Conservation (phyloP, 2,797 vertebrate species). For the Phrynocephalus guinanensis region DNA sequence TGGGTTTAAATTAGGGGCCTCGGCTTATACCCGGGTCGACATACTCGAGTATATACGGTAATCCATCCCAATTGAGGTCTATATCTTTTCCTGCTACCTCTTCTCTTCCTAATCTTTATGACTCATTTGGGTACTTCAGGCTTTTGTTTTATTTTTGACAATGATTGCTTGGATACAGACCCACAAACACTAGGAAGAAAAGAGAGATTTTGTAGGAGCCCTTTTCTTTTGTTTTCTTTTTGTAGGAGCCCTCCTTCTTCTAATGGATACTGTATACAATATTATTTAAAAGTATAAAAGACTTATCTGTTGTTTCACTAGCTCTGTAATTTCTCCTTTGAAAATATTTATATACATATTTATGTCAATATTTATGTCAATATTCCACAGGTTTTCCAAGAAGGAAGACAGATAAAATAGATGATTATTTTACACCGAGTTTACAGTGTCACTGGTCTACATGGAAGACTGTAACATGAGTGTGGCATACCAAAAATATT, state of each 20-base stretch:
- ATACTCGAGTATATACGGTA: too few species aligned
- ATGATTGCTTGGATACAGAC: background rate
- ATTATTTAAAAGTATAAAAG: constrained; percentile 43
- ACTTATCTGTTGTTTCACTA: constrained; percentile 31
- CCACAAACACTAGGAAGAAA: background rate
- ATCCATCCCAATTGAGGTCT: too few species aligned
- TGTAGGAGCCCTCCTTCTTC: background rate
- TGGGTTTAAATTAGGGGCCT: too few species aligned
- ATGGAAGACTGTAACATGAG: background rate
- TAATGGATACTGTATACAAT: constrained; percentile 38
- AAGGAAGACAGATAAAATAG: background rate
- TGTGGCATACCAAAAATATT: background rate
- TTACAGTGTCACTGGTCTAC: background rate
- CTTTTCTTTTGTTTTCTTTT: constrained; percentile 7
- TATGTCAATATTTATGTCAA: background rate
- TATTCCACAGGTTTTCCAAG: background rate
- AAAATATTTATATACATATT: constrained; percentile 7
- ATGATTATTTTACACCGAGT: constrained; percentile 16
- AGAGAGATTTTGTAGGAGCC: background rate
- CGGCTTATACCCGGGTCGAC: too few species aligned
- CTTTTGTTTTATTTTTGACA: too few species aligned
- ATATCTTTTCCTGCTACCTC: too few species aligned
- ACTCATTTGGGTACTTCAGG: too few species aligned
- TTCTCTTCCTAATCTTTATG: too few species aligned
- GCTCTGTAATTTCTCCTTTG: background rate